phyloP scores from a whole-genome alignment of 2,888 invertebrate genomes.

The Phortica okadai region DNA sequence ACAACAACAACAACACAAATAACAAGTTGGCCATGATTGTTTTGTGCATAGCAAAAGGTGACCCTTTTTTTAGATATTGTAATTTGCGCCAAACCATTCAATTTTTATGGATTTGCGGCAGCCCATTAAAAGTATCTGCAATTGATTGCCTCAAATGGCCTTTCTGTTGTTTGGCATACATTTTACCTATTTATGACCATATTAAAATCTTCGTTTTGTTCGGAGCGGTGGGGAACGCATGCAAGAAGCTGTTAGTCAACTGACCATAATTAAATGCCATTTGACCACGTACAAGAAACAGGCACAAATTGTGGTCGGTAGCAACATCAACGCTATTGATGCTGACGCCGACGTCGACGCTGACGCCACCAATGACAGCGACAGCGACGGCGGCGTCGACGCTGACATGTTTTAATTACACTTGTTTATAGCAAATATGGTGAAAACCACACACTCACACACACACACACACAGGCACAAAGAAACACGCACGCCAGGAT shows the following conservation, averaged over 20 bases:
- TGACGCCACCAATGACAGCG: no score
- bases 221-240: background rate
- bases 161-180: slow-evolving; percentile 16
- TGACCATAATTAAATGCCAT: slow-evolving; percentile 29
- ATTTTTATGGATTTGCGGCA: slow-evolving; percentile 45
- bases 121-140: slow-evolving; percentile 26
- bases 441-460: background rate
- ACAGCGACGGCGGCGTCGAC: background rate
- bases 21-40: background rate
- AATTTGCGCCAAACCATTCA: slow-evolving; percentile 14
- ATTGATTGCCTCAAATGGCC: slow-evolving; percentile 26
- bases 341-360: background rate
- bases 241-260: background rate
- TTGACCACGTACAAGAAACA: slow-evolving; percentile 11
- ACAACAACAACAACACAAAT: background rate
- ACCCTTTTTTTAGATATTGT: background rate
- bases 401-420: slow-evolving; percentile 5
- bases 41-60: background rate
- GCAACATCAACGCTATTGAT: background rate
- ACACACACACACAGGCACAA: background rate
- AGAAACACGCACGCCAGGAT: background rate
- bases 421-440: background rate
- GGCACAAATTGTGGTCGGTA: slow-evolving; percentile 11
- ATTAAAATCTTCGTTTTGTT: slow-evolving; percentile 10
- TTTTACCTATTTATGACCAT: slow-evolving; percentile 23